phyloP scores from a whole-genome alignment of 2,113 vertebrate genomes.

The Vulpes ferrilata region DNA sequence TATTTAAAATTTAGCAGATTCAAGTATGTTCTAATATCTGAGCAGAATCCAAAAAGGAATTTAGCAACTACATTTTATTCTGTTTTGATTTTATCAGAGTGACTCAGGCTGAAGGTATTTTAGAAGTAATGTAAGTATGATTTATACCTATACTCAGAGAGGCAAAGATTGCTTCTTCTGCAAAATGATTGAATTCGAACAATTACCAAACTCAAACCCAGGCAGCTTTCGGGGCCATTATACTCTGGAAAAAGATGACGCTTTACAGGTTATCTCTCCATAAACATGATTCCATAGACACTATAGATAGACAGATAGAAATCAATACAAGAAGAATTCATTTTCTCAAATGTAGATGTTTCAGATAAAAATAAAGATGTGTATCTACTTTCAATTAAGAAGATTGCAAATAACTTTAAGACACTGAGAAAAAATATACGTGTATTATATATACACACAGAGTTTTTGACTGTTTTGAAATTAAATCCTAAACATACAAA shows the following conservation, averaged over 20 bases:
- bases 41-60: constrained; percentile 62
- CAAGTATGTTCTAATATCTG: constrained; percentile 73
- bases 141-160: constrained; percentile 73
- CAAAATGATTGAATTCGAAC: constrained; percentile 76
- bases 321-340: constrained; percentile 56
- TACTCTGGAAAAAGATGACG: constrained; percentile 45
- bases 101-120: constrained; percentile 80
- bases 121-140: constrained; percentile 74
- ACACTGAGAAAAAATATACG: neutral
- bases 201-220: constrained; percentile 69
- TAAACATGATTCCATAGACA: constrained; percentile 64
- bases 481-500: neutral
- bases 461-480: neutral
- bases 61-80: constrained; percentile 75
- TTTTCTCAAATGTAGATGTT: constrained; percentile 70
- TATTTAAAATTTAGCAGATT: constrained; percentile 73
- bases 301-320: constrained; percentile 59
- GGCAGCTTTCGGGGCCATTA: constrained; percentile 75
- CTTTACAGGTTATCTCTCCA: constrained; percentile 72
- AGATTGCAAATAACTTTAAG: neutral
- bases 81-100: constrained; percentile 79
- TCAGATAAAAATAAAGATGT: constrained; percentile 53
- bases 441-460: neutral
- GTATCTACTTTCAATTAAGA: constrained; percentile 57
- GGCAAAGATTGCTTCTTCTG: constrained; percentile 72